Percentiles rank a stretch among this genome's conserved stretches.
Evolutionary conservation across 2,888 invertebrate genomes (phyloP).

Genomic region (Beris chalybata): DNA sequence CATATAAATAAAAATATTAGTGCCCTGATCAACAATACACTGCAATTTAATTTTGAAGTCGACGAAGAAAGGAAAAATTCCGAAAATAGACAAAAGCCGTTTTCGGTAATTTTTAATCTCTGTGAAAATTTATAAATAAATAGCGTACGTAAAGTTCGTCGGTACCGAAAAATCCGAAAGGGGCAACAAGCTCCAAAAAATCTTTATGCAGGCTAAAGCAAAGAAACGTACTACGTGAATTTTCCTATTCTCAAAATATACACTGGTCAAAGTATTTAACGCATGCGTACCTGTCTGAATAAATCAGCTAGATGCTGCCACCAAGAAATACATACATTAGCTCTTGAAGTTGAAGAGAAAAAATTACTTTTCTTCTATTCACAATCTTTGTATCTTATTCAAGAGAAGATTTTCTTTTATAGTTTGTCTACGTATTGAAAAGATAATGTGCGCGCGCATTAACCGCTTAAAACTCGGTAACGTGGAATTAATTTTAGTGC

Average conservation of each 20-base stretch:
- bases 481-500: constrained; percentile 41
- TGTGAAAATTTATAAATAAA: constrained; percentile 21
- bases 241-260: background rate
- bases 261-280: background rate
- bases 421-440: too few species aligned
- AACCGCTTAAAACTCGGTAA: constrained; percentile 4
- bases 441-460: constrained; percentile 2
- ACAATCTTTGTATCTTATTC: too few species aligned
- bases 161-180: background rate
- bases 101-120: constrained; percentile 14
- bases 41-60: too few species aligned
- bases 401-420: too few species aligned
- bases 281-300: constrained; percentile 4
- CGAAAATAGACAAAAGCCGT: constrained; percentile 13
- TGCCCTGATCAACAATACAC: too few species aligned
- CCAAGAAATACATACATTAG: constrained; percentile 1
- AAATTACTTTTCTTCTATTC: background rate
- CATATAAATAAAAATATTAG: too few species aligned
- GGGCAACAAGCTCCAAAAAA: background rate
- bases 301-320: background rate
- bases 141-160: constrained; percentile 4
- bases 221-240: background rate
- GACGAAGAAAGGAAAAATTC: too few species aligned
- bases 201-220: background rate
- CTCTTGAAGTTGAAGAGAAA: constrained; percentile 8